These are phyloP conservation scores for Condylura cristata DNA, from an alignment of 2,113 vertebrate genomes.

Conservation along the genomic window DNA sequence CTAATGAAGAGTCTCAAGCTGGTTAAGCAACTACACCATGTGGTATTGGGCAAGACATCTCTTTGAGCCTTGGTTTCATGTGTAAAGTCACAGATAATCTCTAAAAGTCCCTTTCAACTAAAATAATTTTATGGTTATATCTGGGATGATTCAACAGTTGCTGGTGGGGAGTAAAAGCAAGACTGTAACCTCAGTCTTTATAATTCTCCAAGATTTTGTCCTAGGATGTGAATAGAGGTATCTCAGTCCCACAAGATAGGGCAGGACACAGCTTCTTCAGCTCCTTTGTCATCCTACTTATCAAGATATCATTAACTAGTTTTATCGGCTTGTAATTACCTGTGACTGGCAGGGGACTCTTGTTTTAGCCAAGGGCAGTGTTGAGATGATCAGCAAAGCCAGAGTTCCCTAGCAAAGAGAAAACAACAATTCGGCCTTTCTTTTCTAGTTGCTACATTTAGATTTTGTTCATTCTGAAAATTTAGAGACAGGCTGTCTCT, in stretches of 20 bases:
- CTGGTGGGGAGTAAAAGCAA: neutral
- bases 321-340: slow-evolving; percentile 33
- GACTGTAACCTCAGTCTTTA: neutral
- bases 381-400: neutral
- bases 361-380: neutral
- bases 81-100: slow-evolving; percentile 11
- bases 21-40: neutral
- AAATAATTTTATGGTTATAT: slow-evolving; percentile 1
- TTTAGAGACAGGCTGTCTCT: neutral
- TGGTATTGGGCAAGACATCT: neutral
- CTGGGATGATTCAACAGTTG: neutral
- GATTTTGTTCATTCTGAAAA: slow-evolving; percentile 45
- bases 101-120: neutral
- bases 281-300: neutral
- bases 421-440: neutral
- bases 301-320: neutral
- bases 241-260: neutral
- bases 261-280: neutral
- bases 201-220: slow-evolving; percentile 19
- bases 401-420: neutral
- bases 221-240: neutral
- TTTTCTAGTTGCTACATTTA: neutral
- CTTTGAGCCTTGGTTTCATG: slow-evolving; percentile 37
- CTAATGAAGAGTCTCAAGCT: neutral
- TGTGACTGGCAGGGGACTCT: neutral